Percentiles rank a stretch among this genome's conserved stretches.
These are phyloP conservation scores for Paracentrotus lividus DNA, from an alignment of 53 echinoderm and acorn worm genomes.

Conservation along the genomic window DNA sequence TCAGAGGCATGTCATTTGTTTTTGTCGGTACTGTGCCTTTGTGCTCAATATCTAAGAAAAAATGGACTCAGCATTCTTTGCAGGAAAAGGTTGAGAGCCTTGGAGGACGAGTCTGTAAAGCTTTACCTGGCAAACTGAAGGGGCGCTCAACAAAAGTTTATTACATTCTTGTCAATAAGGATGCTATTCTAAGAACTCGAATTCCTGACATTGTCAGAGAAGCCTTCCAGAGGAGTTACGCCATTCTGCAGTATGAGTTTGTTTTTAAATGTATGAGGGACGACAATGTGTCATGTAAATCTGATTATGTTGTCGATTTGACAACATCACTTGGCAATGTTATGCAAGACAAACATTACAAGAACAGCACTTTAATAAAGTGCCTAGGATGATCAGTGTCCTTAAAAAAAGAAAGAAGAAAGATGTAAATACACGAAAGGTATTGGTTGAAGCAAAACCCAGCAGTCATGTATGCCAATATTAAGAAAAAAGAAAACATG, in stretches of 20 bases:
- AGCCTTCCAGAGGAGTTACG: slow-evolving; percentile 18
- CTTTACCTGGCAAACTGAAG: not conserved
- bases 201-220: slow-evolving; percentile 15
- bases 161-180: not conserved
- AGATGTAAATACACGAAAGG: not conserved
- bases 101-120: slow-evolving; percentile 2
- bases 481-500: not conserved
- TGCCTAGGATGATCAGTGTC: slow-evolving; percentile 29
- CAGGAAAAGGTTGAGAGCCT: not conserved
- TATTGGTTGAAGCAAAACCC: slow-evolving; percentile 12
- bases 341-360: slow-evolving; percentile 1
- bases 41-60: not conserved
- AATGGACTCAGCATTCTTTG: not conserved
- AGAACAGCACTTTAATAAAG: slow-evolving; percentile 13
- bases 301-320: slow-evolving; percentile 7
- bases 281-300: not conserved
- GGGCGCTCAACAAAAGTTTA: not conserved
- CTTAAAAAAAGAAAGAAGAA: not conserved
- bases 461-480: slow-evolving; percentile 13
- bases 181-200: not conserved
- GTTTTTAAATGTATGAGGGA: not conserved
- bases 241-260: not conserved
- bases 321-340: not conserved
- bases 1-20: not conserved
- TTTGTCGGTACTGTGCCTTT: not conserved